Conservation (phyloP, 1,140 invertebrate genomes). For the Neomicropteryx cornuta region DNA sequence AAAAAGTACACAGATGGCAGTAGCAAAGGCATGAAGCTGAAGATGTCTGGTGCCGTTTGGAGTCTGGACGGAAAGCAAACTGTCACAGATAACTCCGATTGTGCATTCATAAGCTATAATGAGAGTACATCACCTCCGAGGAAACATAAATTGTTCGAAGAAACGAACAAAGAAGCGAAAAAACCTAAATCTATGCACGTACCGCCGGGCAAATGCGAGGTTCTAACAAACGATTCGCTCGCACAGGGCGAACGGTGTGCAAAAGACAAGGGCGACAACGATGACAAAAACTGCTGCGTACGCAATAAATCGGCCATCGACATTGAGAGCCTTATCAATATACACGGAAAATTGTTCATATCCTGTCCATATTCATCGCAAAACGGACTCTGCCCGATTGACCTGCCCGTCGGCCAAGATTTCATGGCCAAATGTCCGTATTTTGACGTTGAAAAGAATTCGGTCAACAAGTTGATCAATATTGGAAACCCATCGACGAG, state of each 20-base stretch:
- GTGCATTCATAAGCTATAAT: conserved; percentile 20
- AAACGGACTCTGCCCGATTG: conserved; percentile 25
- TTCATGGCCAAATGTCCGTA: conserved; percentile 43
- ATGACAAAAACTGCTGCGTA: conserved; percentile 6
- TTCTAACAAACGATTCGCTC: neutral
- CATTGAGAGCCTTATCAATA: conserved; percentile 23
- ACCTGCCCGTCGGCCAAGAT: conserved; percentile 36
- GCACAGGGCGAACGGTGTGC: neutral
- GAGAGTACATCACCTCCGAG: neutral
- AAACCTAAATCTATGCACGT: conserved; percentile 21
- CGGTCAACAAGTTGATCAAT: conserved; percentile 19
- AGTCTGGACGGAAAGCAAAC: conserved; percentile 69
- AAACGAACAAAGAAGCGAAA: conserved; percentile 21
- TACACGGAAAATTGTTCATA: conserved; percentile 24
- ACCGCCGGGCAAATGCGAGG: neutral
- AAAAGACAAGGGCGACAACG: neutral
- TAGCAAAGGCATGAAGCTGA: conserved; percentile 38
- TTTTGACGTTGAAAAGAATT: conserved; percentile 22
- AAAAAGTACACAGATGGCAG: too few relatives aligned
- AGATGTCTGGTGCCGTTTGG: conserved; percentile 72
- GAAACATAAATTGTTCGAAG: conserved; percentile 33
- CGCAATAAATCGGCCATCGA: conserved; percentile 10
- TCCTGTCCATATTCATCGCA: conserved; percentile 18
- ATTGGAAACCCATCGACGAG: conserved; percentile 19
- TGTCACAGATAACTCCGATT: conserved; percentile 24